Evolutionary conservation across 2,888 invertebrate genomes (phyloP), one percentile per base, ranked within the genome.

Genomic region (Hylaea fasciaria): DNA sequence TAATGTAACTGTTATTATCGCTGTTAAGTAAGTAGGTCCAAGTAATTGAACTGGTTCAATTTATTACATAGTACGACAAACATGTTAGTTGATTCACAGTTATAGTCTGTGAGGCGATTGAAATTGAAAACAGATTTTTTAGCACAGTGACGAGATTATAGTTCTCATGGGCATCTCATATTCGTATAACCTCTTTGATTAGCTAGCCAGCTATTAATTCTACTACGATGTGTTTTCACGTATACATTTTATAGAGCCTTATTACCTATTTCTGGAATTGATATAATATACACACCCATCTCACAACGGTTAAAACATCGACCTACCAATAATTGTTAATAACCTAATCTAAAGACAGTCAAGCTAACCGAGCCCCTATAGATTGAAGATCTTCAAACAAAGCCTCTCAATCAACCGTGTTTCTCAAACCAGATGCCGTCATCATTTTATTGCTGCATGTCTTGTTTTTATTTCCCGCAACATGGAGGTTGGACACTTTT

Each of bases 391-490:
- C 17, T 46, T 22, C 9, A 48, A 56, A 32, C 8, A 13, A 47
- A 39, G 11, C 13, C 37, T 40, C 43, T 51, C 44, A 45, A 40
- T 55, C 55, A 57, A 49, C 60, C 47, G 65, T 50, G 22, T 2
- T 22, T 50, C 55, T 54, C 57, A 57, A 66, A 64, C 59, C 66
- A 41, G 48, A 29, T 16, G 46, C 48, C 29, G 44, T 62, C 39
- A 62, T 65, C 62, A 67, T 71, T 53, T 68, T 72, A 65, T 32
- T 32, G 7, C 32, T 32, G 32, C 10, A 9, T 9, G 9, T 10
- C 32, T 61, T 65, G 64, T 70, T 71, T 53, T 68, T 69, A 32
- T 73, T n/a, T 8, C 28, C 39, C 28, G 59, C 46, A 54, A 57
- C 49, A 51, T 40, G 52, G 47, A 40, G 44, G n/a, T n/a, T n/a